Evolutionary conservation across 2,113 vertebrate genomes (phyloP), one percentile per base, ranked within the genome.

Genomic region (Mixornis gularis): DNA sequence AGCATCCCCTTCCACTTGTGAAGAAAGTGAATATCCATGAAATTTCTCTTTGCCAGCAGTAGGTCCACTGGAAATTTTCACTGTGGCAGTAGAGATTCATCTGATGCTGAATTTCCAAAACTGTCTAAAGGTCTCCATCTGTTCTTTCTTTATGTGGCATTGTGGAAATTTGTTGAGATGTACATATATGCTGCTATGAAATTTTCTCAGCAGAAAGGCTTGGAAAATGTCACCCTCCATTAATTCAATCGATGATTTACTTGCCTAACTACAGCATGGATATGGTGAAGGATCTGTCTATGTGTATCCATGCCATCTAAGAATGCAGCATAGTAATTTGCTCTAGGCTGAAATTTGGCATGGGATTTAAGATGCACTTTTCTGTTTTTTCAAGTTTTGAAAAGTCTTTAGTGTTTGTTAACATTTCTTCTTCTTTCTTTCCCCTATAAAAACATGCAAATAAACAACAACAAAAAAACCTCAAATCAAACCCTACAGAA

Each of bases 371-470:
- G 68, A 76, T 51, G 44, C 17, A 85, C 29, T 85, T 92, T 92
- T 92, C 55, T 93, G 96, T 96, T 94, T 86, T 56, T 65, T 92
- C 59, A 85, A 77, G 70, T 90, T 93, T 89, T 60, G 20, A 94
- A 96, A 92, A 92, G 59, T 38, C 58, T 41, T 85, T 95, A 40
- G 22, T 66, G 41, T 93, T 78, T 90, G 4, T 36, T 91, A 21
- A 17, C 5, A 13, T 72, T 76, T 92, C 16, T 88, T 60, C 22
- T 77, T 62, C 48, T 87, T 92, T 94, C 19, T 94, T 93, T 87
- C 40, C 53, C 29, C 68, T 85, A 66, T 90, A 66, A 1, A 60
- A 70, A 9, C 3, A 58, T 18, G 2, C 1, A 74, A 70, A 44
- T 9, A 55, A 72, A 53, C 7, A 22, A 13, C 41, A 7, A 36